These are phyloP conservation scores for Sterrhoptilus dennistouni DNA, from an alignment of 2,113 vertebrate species.

Conservation along the genomic window DNA sequence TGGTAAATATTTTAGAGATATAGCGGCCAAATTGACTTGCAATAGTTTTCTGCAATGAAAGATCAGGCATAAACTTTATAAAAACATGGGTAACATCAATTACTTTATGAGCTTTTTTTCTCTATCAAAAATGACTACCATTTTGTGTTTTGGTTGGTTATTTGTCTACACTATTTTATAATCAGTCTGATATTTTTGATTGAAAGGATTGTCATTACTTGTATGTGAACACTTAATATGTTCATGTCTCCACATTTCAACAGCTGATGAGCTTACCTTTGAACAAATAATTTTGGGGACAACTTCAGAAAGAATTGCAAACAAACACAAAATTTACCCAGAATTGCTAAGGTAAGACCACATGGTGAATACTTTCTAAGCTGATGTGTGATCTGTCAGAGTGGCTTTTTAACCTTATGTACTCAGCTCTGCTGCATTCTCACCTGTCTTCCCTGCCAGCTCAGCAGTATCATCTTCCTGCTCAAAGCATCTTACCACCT, in stretches of 20 bases:
- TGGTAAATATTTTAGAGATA: not conserved
- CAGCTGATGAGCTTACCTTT: not conserved
- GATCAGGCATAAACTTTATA: not conserved
- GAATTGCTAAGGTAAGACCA: not conserved
- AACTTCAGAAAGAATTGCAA: not conserved
- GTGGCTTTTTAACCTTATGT: not conserved
- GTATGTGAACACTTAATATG: not conserved
- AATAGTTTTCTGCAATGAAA: not conserved
- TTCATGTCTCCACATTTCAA: not conserved
- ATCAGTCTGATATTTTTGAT: not conserved
- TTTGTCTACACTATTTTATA: not conserved
- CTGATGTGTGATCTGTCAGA: not conserved
- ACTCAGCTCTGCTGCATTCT: not conserved
- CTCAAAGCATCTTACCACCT: not conserved
- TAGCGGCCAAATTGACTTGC: not conserved
- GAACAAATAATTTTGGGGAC: not conserved
- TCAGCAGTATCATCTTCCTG: not conserved
- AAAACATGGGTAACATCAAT: not conserved
- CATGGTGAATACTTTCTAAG: not conserved
- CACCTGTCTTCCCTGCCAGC: not conserved
- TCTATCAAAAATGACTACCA: not conserved
- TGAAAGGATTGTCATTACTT: not conserved
- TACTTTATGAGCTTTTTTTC: not conserved
- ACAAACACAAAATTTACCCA: not conserved
- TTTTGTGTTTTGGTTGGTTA: not conserved